Conservation (phyloP, 2,888 invertebrate species). For the Apodemia duryi region DNA sequence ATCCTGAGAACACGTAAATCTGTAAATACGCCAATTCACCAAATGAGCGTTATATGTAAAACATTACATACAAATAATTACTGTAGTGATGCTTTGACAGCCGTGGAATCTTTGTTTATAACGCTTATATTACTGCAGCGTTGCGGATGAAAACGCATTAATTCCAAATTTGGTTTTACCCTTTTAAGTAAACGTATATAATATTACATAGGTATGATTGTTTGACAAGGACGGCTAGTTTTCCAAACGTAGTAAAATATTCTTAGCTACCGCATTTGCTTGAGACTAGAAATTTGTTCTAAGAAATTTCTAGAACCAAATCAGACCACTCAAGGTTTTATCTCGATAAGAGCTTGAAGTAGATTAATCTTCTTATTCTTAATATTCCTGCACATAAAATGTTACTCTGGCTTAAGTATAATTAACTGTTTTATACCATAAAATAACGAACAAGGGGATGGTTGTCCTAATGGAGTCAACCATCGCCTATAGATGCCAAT, state of each 20-base stretch:
- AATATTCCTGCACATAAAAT: neutral
- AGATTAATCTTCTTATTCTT: neutral
- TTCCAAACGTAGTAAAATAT: conserved; percentile 36
- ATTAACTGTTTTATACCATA: too few relatives aligned
- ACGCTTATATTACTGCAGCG: neutral
- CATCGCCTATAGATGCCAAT: too few relatives aligned
- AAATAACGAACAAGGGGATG: too few relatives aligned
- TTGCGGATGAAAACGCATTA: conserved; percentile 7
- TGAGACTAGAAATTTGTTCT: conserved; percentile 1
- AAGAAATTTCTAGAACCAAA: conserved; percentile 10
- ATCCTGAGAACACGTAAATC: too few relatives aligned
- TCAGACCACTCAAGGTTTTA: neutral
- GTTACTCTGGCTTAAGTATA: neutral
- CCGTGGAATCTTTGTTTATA: neutral
- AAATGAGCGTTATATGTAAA: too few relatives aligned
- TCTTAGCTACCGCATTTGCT: conserved; percentile 32
- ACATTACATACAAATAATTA: too few relatives aligned
- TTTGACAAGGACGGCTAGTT: conserved; percentile 36
- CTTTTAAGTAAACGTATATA: conserved; percentile 19
- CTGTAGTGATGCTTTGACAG: neutral
- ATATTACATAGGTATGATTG: conserved; percentile 29
- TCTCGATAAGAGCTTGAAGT: neutral
- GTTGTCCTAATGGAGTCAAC: too few relatives aligned
- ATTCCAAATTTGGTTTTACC: conserved; percentile 18
- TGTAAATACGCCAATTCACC: too few relatives aligned